A percentile compares a stretch with the other conserved stretches of the same genome.
Conservation (phyloP, 2,888 invertebrate genomes). For the Metalampra italica region DNA sequence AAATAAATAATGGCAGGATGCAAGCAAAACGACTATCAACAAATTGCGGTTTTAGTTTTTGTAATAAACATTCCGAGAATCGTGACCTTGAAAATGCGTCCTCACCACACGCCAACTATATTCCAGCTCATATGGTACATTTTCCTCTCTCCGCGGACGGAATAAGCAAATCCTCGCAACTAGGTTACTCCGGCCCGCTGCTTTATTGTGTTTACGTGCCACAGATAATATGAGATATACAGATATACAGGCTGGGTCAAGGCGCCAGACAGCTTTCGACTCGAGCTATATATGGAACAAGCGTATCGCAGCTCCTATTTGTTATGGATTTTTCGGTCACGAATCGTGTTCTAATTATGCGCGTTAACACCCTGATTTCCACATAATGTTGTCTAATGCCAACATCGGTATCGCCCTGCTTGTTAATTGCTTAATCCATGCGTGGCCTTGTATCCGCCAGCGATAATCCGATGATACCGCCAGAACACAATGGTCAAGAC, state of each 20-base stretch:
- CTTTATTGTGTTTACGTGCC: constrained; percentile 76
- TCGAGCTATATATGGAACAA: constrained; percentile 59
- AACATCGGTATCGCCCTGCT: constrained; percentile 42
- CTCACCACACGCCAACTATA: constrained; percentile 7
- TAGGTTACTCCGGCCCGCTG: constrained; percentile 62
- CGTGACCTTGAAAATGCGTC: background rate
- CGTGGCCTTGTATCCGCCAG: constrained; percentile 49
- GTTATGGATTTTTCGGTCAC: constrained; percentile 46
- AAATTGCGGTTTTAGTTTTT: background rate
- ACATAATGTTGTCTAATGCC: constrained; percentile 50
- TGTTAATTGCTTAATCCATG: constrained; percentile 59
- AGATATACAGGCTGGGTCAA: constrained; percentile 63
- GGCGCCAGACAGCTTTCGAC: constrained; percentile 72
- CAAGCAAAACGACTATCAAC: background rate
- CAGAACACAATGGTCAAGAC: constrained; percentile 59
- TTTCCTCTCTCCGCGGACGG: constrained; percentile 43
- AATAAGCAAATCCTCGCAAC: constrained; percentile 62
- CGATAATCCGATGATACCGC: constrained; percentile 43
- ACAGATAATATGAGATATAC: constrained; percentile 72
- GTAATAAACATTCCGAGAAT: constrained; percentile 6
- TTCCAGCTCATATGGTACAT: constrained; percentile 16
- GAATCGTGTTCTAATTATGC: constrained; percentile 50
- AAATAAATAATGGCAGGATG: too few relatives aligned
- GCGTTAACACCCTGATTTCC: constrained; percentile 46
- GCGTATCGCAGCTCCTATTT: constrained; percentile 54